Evolutionary conservation across 2,888 invertebrate genomes (phyloP).

Genomic region (Xestia rhomboidea): DNA sequence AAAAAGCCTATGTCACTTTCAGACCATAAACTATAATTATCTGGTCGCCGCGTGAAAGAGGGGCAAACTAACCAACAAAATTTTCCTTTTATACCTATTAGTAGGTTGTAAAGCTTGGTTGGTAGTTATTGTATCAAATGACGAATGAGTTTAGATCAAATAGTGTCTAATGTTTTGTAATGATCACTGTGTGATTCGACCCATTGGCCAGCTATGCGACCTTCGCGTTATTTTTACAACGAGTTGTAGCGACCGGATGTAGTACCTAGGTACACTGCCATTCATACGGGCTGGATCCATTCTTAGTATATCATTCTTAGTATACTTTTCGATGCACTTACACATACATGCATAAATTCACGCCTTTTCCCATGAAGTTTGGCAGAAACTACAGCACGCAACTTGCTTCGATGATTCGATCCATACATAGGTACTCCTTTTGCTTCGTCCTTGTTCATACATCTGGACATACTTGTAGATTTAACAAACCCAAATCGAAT

Average conservation of each 20-base stretch:
- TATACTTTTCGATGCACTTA: background rate
- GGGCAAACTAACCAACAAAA: background rate
- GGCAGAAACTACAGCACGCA: background rate
- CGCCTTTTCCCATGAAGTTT: background rate
- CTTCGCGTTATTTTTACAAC: slow-evolving; percentile 49
- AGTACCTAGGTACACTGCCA: slow-evolving; percentile 30
- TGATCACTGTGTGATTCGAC: background rate
- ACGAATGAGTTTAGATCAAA: background rate
- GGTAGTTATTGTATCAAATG: background rate
- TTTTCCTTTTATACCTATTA: background rate
- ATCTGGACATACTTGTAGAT: background rate
- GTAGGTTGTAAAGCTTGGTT: background rate
- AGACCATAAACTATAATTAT: slow-evolving; percentile 11
- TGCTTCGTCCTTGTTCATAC: background rate
- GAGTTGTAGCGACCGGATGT: slow-evolving; percentile 52
- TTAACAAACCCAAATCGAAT: background rate
- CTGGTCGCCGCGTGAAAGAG: background rate
- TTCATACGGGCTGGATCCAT: slow-evolving; percentile 4
- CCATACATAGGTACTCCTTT: background rate
- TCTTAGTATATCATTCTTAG: background rate
- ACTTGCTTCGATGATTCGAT: background rate
- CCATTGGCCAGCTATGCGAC: slow-evolving; percentile 47
- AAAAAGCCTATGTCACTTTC: background rate
- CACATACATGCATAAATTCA: background rate
- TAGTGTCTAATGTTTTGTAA: background rate